Evolutionary conservation across 2,888 invertebrate genomes (phyloP), one percentile per base, ranked within the genome.

Genomic region (Drosophila prolongata): DNA sequence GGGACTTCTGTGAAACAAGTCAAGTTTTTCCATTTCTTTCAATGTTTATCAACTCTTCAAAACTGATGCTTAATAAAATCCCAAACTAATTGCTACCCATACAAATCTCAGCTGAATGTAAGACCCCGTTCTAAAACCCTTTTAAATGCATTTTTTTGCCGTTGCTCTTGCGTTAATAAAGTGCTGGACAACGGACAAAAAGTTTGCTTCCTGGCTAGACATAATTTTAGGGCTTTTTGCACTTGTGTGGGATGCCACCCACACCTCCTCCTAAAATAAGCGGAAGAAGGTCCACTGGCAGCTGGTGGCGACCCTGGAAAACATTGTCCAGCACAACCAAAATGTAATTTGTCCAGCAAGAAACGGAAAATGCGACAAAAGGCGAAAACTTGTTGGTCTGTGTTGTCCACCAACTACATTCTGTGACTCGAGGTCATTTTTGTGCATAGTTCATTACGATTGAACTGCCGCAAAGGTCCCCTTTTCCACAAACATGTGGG

Each of bases 381-480:
- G 46, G n/a, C 19, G 57, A 61, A 60, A 67, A 56, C 74, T 72
- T 74, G 72, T 72, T 69, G 42, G 65, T 62, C 42, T 71, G 74
- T 77, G 73, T 79, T 79, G 77, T 76, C 74, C 84, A 78, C 75
- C 76, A 75, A 67, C 67, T 74, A 71, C 60, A 70, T 68, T 10
- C 42, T 71, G 38, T 66, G 81, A 84, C 81, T 80, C 71, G 78
- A 87, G 87, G 83, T 80, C 75, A 80, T 78, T 87, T 81, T 78
- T 81, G 82, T 87, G 85, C 87, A 84, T 87, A 84, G 84, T 84
- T 84, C 84, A 87, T 84, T 84, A 84, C 87, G 80, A 84, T 87
- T 84, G 84, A 84, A 80, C 77, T 82, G 80, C 73, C 81, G 79
- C 84, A 87, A 87, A 84, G 87, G 80, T 86, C 79, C 71, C 66